Evolutionary conservation across 2,888 invertebrate genomes (phyloP), one percentile per base, ranked within the genome.

Genomic region (Metellina segmentata): DNA sequence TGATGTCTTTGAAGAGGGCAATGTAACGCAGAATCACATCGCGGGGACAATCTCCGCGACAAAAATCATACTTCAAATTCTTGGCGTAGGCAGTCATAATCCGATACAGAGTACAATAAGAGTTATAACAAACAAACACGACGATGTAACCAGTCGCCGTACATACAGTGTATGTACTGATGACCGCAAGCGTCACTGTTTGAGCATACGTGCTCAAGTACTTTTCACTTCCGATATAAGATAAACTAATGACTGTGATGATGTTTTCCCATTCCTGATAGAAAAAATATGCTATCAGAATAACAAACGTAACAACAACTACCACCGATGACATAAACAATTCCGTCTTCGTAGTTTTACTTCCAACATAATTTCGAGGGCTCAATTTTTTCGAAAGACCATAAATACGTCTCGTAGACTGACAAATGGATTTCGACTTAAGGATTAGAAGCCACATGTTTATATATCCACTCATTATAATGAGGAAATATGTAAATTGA

Each of bases 81-180:
- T 61, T 49, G 13, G 85, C 79, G 34, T 79, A 90, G 0, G 20
- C 13, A 6, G 48, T 49, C n/a, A 85, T 72, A 16, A 85, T 53
- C 2, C 72, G 51, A n/a, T 16, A 9, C 0, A 85, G 51, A 48
- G 51, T 69, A 49, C 9, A 20, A 20, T 77, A 90, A 0, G 79
- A 74, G 51, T 85, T 72, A n/a, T 51, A 51, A n/a, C 90, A 90
- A 34, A 90, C 13, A 13, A 90, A 51, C n/a, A 90, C 19, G 8
- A 49, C 49, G 19, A 79, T 72, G n/a, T 79, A 81, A 9, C 52
- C 51, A 16, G 79, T 90, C 13, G 34, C n/a, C 6, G 13, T 11
- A 49, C 79, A 49, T 7, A 78, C 72, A 8, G 71, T 85, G 53
- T 81, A 74, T 9, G 85, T 79, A 16, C 61, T 52, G 7, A 79